Percentiles rank a stretch among this genome's conserved stretches.
phyloP scores from a whole-genome alignment of 2,888 invertebrate species.

The Ischnus inquisitorius region DNA sequence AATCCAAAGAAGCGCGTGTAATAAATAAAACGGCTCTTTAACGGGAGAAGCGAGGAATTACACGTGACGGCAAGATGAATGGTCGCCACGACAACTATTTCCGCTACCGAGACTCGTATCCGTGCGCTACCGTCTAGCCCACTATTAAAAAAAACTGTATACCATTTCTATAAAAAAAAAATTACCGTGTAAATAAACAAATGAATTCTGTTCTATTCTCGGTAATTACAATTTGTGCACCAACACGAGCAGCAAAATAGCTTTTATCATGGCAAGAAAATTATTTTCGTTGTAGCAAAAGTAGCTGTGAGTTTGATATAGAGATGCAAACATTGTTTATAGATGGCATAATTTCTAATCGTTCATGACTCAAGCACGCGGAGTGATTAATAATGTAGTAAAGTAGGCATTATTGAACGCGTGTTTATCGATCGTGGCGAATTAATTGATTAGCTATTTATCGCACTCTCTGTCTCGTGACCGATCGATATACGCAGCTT shows the following conservation, averaged over 20 bases:
- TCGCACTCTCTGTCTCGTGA: conserved; percentile 32
- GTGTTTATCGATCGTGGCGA: conserved; percentile 28
- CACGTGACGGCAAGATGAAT: conserved; percentile 45
- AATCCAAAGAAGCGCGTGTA: conserved; percentile 39
- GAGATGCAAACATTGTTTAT: not conserved
- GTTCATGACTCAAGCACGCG: not conserved
- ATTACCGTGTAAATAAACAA: too few relatives aligned
- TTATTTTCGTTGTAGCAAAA: not conserved
- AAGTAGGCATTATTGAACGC: conserved; percentile 6
- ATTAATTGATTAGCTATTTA: conserved; percentile 62
- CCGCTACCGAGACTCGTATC: not conserved
- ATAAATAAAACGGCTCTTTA: conserved; percentile 33
- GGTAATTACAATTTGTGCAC: too few relatives aligned
- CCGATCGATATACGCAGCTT: conserved; percentile 15
- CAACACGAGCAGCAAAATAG: too few relatives aligned
- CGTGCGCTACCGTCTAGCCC: not conserved
- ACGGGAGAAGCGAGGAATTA: conserved; percentile 47
- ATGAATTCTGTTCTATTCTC: too few relatives aligned
- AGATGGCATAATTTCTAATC: conserved; percentile 23
- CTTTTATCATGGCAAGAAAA: too few relatives aligned
- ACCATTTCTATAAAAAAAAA: not conserved
- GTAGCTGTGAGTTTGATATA: not conserved
- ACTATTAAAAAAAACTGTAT: not conserved
- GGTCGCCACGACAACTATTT: conserved; percentile 33
- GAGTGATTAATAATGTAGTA: conserved; percentile 44